phyloP scores from a whole-genome alignment of 2,797 vertebrate genomes.

The Siniperca undulata region DNA sequence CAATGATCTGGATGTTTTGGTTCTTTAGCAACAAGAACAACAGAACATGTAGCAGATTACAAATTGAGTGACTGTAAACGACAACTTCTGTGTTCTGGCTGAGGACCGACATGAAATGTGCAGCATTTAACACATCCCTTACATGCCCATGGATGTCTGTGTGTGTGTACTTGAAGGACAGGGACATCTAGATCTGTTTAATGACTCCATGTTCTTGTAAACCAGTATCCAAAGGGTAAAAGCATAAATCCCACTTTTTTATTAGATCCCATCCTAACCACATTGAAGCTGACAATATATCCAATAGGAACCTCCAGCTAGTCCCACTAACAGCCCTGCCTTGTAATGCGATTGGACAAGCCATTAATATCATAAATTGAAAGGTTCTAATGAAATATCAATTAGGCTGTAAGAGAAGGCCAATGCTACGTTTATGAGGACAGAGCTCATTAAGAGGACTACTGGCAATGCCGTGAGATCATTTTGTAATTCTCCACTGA shows the following conservation, averaged over 20 bases:
- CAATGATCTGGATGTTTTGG: not conserved
- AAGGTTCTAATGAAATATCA: constrained; percentile 86
- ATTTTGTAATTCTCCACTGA: constrained; percentile 78
- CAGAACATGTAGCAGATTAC: not conserved
- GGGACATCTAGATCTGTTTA: constrained; percentile 67
- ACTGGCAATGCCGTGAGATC: constrained; percentile 67
- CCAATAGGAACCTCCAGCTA: constrained; percentile 60
- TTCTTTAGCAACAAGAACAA: not conserved
- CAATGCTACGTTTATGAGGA: constrained; percentile 75
- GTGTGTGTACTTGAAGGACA: constrained; percentile 49
- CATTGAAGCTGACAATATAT: constrained; percentile 73
- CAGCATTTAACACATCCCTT: constrained; percentile 9
- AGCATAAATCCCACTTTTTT: constrained; percentile 80
- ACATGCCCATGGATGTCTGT: constrained; percentile 27
- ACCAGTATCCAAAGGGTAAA: constrained; percentile 82
- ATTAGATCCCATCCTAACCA: constrained; percentile 74
- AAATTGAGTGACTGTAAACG: constrained; percentile 5
- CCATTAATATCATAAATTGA: constrained; percentile 84
- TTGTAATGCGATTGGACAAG: constrained; percentile 68
- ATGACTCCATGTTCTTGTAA: constrained; percentile 78
- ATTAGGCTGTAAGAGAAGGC: constrained; percentile 83
- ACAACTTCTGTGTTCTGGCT: constrained; percentile 8
- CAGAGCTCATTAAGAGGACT: constrained; percentile 81
- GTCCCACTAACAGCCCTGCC: constrained; percentile 56
- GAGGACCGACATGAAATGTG: constrained; percentile 15